Base-by-base conservation (phyloP, 1,140 invertebrate species). In the Neotoxoptera formosana region DNA sequence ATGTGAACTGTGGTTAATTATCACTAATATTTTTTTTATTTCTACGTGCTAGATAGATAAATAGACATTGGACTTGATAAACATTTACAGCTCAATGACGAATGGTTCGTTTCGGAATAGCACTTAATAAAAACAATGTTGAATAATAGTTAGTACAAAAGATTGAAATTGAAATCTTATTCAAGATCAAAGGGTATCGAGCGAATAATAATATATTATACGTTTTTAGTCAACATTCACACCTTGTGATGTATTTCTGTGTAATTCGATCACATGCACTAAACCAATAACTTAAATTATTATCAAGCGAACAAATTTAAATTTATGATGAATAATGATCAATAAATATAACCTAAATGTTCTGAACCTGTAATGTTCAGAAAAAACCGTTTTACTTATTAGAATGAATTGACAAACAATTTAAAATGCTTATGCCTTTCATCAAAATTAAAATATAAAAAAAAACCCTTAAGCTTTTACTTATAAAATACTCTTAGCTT, bases 41-140 rank as follows among this genome's bases (percentile, higher is more conserved):
- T 67, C 56, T 90, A 67, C 56, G 89, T 90, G 89, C 36, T 67
- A 45, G 45, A 56, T 89, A 89, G 84, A 86, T 76, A 45, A 48
- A 86, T 93, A 51, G 47, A 93, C 81, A 93, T 93, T 93, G 91
- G 81, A 93, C 91, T 53, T 93, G 81, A 93, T 93, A 93, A 93
- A 86, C 11, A 53, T 83, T 17, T 83, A 56, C 48, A 86, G 47
- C 91, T 84, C 60, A 83, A 92, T 84, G 76, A 83, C 91, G n/a
- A 92, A n/a, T 83, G 23, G n/a, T 51, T 56, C 21, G 25, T 25
- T 36, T 56, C 47, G 11, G 76, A 81, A 48, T 47, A 83, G n/a
- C 21, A 53, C 23, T 51, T 1, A 41, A 67, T 87, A 60, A 36
- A 84, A 86, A 86, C 81, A 93, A 83, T 84, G 51, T 30, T 41